Percentiles rank a stretch among this genome's conserved stretches.
Evolutionary conservation across 2,113 vertebrate species (phyloP).

Genomic region (Podilymbus podiceps): DNA sequence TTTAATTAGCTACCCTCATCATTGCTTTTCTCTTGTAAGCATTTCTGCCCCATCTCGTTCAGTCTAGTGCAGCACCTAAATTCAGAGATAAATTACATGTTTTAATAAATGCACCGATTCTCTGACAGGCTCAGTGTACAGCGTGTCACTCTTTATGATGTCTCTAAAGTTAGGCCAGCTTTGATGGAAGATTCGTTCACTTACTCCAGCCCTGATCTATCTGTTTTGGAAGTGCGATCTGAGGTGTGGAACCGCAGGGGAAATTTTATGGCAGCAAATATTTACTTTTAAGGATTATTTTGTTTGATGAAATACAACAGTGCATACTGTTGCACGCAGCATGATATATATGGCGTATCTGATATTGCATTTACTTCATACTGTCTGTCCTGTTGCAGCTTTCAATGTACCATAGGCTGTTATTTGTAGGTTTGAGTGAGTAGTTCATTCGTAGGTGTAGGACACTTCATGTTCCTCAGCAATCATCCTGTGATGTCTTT

Average conservation of each 20-base stretch:
- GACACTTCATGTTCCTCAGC: not conserved
- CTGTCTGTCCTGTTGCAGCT: not conserved
- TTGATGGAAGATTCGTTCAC: not conserved
- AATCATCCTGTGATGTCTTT: not conserved
- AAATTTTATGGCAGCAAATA: not conserved
- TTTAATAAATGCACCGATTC: not conserved
- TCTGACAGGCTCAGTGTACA: not conserved
- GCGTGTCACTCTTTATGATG: not conserved
- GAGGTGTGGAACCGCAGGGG: not conserved
- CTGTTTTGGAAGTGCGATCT: not conserved
- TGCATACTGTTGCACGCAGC: not conserved
- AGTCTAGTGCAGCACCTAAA: not conserved
- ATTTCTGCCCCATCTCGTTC: not conserved
- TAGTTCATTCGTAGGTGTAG: not conserved
- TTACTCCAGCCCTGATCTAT: not conserved
- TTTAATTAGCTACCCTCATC: not conserved
- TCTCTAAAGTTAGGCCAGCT: not conserved
- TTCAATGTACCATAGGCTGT: not conserved
- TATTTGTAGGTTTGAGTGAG: not conserved
- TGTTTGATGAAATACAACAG: not conserved
- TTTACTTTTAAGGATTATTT: conserved; percentile 2
- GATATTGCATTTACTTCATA: not conserved
- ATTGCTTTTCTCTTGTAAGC: not conserved
- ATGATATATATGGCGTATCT: not conserved
- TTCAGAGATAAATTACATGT: not conserved